Conservation (phyloP, 2,888 invertebrate genomes). For the Atrina japonica region DNA sequence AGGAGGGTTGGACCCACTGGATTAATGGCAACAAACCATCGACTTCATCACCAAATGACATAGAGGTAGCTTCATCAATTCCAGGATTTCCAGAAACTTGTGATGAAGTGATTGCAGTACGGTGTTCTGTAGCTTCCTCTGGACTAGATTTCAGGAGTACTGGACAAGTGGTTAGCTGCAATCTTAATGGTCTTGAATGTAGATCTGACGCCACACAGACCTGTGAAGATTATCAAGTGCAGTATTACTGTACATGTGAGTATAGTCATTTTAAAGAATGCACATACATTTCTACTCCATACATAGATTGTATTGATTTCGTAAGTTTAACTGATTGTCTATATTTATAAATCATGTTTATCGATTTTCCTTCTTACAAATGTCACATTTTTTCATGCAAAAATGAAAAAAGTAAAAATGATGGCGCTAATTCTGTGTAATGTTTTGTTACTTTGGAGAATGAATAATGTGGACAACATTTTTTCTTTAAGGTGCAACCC, state of each 20-base stretch:
- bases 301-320: background rate
- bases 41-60: slow-evolving; percentile 45
- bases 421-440: no score
- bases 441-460: no score
- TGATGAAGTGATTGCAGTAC: slow-evolving; percentile 60
- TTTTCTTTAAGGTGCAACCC: no score
- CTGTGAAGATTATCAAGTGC: slow-evolving; percentile 76
- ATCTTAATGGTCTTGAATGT: slow-evolving; percentile 87
- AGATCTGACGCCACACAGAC: slow-evolving; percentile 71
- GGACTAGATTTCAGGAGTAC: slow-evolving; percentile 58
- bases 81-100: slow-evolving; percentile 63
- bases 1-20: slow-evolving; percentile 79
- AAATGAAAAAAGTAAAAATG: no score
- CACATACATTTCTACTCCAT: background rate
- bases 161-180: slow-evolving; percentile 71
- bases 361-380: slow-evolving; percentile 1
- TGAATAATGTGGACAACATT: no score
- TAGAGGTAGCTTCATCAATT: slow-evolving; percentile 56
- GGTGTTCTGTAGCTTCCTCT: slow-evolving; percentile 66
- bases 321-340: background rate
- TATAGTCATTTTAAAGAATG: slow-evolving; percentile 10
- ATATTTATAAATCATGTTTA: background rate
- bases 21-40: slow-evolving; percentile 72
- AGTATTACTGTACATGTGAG: slow-evolving; percentile 81
- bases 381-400: no score